A percentile compares a stretch with the other conserved stretches of the same genome.
Conservation (phyloP, 2,797 vertebrate genomes). For the Sebastolobus altivelis region DNA sequence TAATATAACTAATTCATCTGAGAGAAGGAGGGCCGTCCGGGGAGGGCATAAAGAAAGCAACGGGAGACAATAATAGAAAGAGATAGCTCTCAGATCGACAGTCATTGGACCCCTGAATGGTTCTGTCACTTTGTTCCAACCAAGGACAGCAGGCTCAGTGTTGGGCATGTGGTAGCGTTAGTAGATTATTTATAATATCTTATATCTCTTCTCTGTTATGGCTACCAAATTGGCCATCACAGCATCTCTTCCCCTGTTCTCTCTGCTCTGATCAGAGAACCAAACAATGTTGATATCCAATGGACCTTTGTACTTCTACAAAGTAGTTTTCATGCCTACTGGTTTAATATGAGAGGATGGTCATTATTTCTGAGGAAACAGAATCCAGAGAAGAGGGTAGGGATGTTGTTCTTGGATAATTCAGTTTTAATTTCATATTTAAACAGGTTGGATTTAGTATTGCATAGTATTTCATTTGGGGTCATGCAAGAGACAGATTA, state of each 20-base stretch:
- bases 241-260: slow-evolving; percentile 27
- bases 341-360: not conserved
- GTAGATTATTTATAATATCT: slow-evolving; percentile 52
- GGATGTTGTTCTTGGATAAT: not conserved
- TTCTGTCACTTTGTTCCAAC: slow-evolving; percentile 43
- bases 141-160: slow-evolving; percentile 19
- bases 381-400: not conserved
- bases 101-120: slow-evolving; percentile 34
- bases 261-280: slow-evolving; percentile 19
- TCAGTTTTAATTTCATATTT: not conserved
- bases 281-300: slow-evolving; percentile 20
- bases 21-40: slow-evolving; percentile 42
- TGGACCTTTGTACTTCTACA: not conserved
- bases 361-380: slow-evolving; percentile 9
- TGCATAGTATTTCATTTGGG: not conserved
- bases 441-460: not conserved
- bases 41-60: slow-evolving; percentile 15
- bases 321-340: not conserved
- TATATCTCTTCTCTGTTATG: slow-evolving; percentile 46
- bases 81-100: slow-evolving; percentile 48
- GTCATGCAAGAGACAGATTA: not conserved
- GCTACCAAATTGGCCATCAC: slow-evolving; percentile 32
- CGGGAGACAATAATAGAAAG: slow-evolving; percentile 38
- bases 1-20: slow-evolving; percentile 85
- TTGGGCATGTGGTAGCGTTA: slow-evolving; percentile 25